Base-by-base conservation (phyloP, 2,888 invertebrate species). In the Caenorhabditis panamensis region DNA sequence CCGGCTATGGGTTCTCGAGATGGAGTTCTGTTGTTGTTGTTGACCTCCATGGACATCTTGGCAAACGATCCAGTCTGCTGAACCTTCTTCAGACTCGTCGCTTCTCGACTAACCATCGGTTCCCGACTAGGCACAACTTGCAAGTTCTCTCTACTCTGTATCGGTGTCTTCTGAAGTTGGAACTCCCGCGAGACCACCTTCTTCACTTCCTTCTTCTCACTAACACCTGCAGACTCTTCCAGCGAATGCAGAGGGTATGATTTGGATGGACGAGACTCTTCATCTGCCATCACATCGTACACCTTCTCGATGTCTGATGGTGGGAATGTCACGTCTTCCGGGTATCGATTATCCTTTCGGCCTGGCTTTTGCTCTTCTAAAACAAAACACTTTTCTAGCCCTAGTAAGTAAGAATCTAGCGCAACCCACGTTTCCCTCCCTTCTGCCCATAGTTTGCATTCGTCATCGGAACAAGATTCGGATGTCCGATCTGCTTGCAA, bases 291-390 rank as follows among this genome's bases (percentile, higher is more conserved):
- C 37, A 73, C 41, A 53, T 79, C 79, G 63, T 79, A 79, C 1
- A 79, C 63, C 4, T 62, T 53, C 49, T 79, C 79, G 41, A 79
- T 79, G 51, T 79, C 63, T 2, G 79, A 79, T 28, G 63, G 67
- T 6, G 79, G 79, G 24, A 66, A 79, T 20, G 79, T 79, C 24
- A 79, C 73, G 36, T 79, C 79, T 73, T 79, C 79, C 18, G 79
- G 79, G 53, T 79, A 79, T 8, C 73, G 73, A 47, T 68, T 73
- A 1, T 73, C 73, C 9, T 20, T 49, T 9, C 28, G 64, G 4
- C 73, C 72, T 18, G 20, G 59, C 49, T 73, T 73, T 0, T 26
- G 41, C 16, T 73, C 73, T 51, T 73, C 72, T 72, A 63, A 44
- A 63, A 72, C 5, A 47, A 18, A 47, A 47, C 18, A n/a, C n/a